Evolutionary conservation across 1,140 invertebrate species (phyloP), one percentile per base, ranked within the genome.

Genomic region (Radopholus similis): DNA sequence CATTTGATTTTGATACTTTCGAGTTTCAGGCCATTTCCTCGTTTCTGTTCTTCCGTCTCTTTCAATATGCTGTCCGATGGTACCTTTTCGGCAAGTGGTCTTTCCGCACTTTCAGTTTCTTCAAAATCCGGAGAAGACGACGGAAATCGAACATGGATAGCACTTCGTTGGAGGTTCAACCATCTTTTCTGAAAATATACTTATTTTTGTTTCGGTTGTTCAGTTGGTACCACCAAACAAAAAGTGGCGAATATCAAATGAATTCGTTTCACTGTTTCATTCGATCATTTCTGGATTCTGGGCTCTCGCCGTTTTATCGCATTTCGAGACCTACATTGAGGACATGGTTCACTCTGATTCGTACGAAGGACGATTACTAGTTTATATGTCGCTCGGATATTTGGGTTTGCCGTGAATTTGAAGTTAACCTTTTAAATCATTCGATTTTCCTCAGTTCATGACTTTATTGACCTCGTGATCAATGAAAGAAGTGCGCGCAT

Each of bases 201-300:
- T 28, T 40, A n/a, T 55, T 26, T 40, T 6, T 35, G n/a, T 23
- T 67, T 23, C n/a, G n/a, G 1, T 9, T 49, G 28, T 81, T 59
- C 60, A 82, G 73, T 65, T 67, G 18, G 67, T 81, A 35, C 79
- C 79, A 28, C 77, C 77, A 0, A 81, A 81, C 65, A 80, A 81
- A 38, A 81, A 81, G 57, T 81, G 79, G 79, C 64, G 79, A 23
- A 81, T 81, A 32, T 82, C 77, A 1, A 81, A 81, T 64, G 79
- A 81, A 54, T 60, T 63, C 38, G 77, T 82, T 8, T 81, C 79
- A 2, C 54, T 81, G 18, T 66, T 81, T 28, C 79, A 81, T 51
- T 81, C 80, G 4, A 78, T 78, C 30, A 56, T 81, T 4, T 80
- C 76, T n/a, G 75, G 76, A 30, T 30, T 76, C 11, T 78, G 76